Evolutionary conservation across 1,140 invertebrate species (phyloP).

Genomic region (Drosophila melanica): DNA sequence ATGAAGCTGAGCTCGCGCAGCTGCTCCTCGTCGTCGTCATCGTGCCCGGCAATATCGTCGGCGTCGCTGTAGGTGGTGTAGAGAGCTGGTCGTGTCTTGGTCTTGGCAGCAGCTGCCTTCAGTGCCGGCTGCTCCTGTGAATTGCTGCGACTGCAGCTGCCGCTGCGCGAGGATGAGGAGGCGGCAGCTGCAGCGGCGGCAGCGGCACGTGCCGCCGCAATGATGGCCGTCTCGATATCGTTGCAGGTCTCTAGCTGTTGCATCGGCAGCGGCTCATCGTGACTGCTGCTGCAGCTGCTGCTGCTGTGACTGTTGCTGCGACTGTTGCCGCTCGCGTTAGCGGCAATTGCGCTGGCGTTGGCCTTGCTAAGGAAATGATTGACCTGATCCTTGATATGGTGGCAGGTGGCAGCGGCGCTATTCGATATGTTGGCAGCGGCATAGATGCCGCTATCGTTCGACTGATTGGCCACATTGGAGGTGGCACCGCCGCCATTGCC

Average conservation of each 20-base stretch:
- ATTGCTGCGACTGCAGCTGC: conserved; percentile 63
- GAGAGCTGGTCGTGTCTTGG: conserved; percentile 34
- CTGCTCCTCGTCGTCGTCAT: conserved; percentile 45
- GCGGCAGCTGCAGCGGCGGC: conserved; percentile 45
- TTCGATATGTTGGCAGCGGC: conserved; percentile 51
- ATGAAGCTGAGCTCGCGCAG: conserved; percentile 64
- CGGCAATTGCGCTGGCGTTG: conserved; percentile 5
- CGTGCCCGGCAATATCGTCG: not conserved
- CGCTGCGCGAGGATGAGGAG: conserved; percentile 27
- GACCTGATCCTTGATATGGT: conserved; percentile 57
- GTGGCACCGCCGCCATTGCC: conserved; percentile 11
- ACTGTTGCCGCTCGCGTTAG: conserved; percentile 10
- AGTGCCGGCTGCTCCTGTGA: conserved; percentile 57
- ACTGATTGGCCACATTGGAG: conserved; percentile 63
- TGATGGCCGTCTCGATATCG: conserved; percentile 79
- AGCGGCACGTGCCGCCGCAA: conserved; percentile 74
- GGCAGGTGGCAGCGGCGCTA: not conserved
- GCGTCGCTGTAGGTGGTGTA: conserved; percentile 43
- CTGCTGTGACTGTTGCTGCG: conserved; percentile 49
- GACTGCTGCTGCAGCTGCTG: conserved; percentile 41
- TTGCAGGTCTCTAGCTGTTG: conserved; percentile 80
- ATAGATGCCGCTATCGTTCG: conserved; percentile 72
- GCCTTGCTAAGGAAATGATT: conserved; percentile 67
- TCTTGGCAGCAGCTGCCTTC: not conserved
- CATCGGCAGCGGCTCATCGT: conserved; percentile 47